Evolutionary conservation across 2,797 vertebrate species (phyloP).

Genomic region (Emydoidea blandingii): DNA sequence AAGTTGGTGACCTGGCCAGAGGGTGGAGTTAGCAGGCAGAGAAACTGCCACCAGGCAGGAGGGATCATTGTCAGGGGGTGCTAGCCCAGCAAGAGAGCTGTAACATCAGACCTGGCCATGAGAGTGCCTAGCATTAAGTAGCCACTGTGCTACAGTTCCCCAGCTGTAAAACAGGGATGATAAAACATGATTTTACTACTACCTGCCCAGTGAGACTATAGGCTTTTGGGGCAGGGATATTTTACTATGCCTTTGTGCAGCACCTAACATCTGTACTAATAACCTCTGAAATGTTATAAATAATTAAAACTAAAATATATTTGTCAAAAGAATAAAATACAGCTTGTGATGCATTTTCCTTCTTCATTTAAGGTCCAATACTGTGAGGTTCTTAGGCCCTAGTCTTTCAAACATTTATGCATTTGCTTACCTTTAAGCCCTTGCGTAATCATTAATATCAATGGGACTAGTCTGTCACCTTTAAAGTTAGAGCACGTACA

Average conservation of each 20-base stretch:
- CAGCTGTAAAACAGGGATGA: neutral
- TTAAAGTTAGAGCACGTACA: neutral
- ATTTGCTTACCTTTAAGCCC: neutral
- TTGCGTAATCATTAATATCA: constrained; percentile 8
- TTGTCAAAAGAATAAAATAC: constrained; percentile 29
- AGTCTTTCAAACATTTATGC: constrained; percentile 31
- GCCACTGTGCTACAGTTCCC: neutral
- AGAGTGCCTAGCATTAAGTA: neutral
- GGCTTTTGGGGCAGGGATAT: neutral
- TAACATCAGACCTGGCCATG: neutral
- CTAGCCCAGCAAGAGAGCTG: neutral
- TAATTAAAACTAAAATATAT: constrained; percentile 51
- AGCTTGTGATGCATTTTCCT: neutral
- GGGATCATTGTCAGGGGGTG: no score
- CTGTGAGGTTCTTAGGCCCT: neutral
- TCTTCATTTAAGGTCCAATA: neutral
- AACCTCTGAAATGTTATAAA: constrained; percentile 48
- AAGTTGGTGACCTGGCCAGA: no score
- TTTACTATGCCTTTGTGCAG: neutral
- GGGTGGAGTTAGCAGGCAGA: no score
- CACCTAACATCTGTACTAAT: neutral
- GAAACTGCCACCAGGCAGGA: no score
- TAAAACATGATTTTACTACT: neutral
- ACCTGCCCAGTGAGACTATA: neutral
- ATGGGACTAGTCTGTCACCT: accelerated